phyloP scores from a whole-genome alignment of 2,888 invertebrate genomes.

The Amphipyra tragopoginis region DNA sequence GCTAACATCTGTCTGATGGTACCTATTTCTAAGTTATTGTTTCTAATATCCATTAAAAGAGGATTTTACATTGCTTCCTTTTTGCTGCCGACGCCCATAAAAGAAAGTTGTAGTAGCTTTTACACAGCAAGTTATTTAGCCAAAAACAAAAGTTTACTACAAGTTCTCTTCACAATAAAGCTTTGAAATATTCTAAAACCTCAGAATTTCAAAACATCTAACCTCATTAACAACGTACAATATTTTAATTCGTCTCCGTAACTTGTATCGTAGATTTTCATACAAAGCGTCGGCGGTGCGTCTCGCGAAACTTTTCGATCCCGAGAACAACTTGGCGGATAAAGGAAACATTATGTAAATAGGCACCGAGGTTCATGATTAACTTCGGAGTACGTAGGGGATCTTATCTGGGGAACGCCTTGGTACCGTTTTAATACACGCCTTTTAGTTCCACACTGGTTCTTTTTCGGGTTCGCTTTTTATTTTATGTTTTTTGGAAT shows the following conservation, averaged over 20 bases:
- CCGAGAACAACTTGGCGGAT: conserved; percentile 74
- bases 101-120: background rate
- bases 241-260: conserved; percentile 60
- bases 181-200: conserved; percentile 50
- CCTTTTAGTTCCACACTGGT: conserved; percentile 50
- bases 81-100: too few relatives aligned
- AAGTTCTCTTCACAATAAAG: conserved; percentile 12
- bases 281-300: conserved; percentile 60
- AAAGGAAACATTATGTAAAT: conserved; percentile 87
- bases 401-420: conserved; percentile 67
- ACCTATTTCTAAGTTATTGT: too few relatives aligned
- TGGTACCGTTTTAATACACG: conserved; percentile 66
- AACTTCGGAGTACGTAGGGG: conserved; percentile 73
- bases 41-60: too few relatives aligned
- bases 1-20: too few relatives aligned
- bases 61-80: too few relatives aligned
- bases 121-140: background rate
- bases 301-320: conserved; percentile 73
- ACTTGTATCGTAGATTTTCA: conserved; percentile 59
- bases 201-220: conserved; percentile 48
- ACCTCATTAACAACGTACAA: conserved; percentile 54
- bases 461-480: conserved; percentile 34
- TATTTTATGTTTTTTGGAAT: conserved; percentile 3
- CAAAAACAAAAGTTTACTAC: background rate
- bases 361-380: conserved; percentile 81